These are phyloP conservation scores for Potamarius usumacintae DNA, from an alignment of 2,113 vertebrate genomes.

Conservation along the genomic window DNA sequence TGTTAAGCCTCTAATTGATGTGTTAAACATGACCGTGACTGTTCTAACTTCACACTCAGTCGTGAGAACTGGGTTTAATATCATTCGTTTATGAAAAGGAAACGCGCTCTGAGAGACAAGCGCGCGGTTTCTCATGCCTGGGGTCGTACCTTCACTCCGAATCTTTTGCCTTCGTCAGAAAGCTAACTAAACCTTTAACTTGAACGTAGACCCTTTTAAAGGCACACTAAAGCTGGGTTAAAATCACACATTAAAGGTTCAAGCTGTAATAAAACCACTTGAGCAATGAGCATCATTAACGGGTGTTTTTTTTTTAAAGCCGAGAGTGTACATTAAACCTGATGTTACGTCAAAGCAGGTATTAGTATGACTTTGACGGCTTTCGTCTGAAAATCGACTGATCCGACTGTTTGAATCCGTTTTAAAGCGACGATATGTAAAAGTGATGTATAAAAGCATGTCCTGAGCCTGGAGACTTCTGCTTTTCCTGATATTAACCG, in stretches of 20 bases:
- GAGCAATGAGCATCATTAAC: not conserved
- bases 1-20: not conserved
- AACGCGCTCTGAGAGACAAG: not conserved
- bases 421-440: not conserved
- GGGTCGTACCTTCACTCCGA: too few relatives aligned
- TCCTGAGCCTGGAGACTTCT: too few relatives aligned
- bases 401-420: not conserved
- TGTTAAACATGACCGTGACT: conserved; percentile 20
- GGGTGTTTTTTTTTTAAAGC: too few relatives aligned
- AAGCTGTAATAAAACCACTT: not conserved
- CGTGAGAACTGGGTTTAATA: not conserved
- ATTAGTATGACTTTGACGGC: not conserved
- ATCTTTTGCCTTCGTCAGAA: not conserved
- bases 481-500: not conserved
- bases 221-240: not conserved
- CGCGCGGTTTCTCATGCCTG: too few relatives aligned
- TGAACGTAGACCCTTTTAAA: not conserved
- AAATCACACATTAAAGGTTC: too few relatives aligned
- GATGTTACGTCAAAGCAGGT: not conserved
- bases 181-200: too few relatives aligned
- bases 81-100: too few relatives aligned
- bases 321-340: not conserved
- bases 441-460: not conserved
- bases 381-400: not conserved
- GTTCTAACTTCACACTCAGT: not conserved